These are phyloP conservation scores for Apodemus speciosus DNA, from an alignment of 2,113 vertebrate species.

Conservation along the genomic window DNA sequence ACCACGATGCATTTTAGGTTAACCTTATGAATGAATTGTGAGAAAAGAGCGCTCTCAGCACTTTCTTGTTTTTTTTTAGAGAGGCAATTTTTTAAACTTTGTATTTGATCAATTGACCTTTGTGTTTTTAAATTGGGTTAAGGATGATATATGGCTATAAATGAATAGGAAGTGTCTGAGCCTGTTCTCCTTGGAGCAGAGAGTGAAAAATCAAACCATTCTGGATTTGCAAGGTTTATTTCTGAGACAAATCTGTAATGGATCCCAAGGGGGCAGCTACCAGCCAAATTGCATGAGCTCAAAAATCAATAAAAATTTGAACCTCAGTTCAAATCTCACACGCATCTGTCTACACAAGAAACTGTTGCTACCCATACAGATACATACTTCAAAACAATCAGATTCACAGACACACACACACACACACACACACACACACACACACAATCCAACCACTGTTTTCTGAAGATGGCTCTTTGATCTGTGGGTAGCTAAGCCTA, in stretches of 20 bases:
- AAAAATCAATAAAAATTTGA: not conserved
- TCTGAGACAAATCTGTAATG: not conserved
- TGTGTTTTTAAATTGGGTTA: conserved; percentile 2
- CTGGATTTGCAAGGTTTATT: not conserved
- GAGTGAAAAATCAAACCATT: not conserved
- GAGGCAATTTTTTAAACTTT: not conserved
- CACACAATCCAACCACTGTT: not conserved
- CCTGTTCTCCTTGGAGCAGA: not conserved
- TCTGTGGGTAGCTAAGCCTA: not conserved
- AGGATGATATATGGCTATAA: not conserved
- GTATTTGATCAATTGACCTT: not conserved
- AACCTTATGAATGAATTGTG: not conserved
- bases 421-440: not conserved
- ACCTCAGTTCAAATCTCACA: not conserved
- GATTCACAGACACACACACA: not conserved
- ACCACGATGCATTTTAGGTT: fast-evolving
- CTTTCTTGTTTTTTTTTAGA: not conserved
- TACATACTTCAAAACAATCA: not conserved
- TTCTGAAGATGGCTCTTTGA: not conserved
- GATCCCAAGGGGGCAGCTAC: not conserved
- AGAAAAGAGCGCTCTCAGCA: not conserved
- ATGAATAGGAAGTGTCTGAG: not conserved
- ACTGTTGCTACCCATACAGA: not conserved
- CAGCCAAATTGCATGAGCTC: not conserved
- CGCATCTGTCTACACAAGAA: not conserved